Base-by-base conservation (phyloP, 2,113 vertebrate species). In the Pachypanchax playfairii region DNA sequence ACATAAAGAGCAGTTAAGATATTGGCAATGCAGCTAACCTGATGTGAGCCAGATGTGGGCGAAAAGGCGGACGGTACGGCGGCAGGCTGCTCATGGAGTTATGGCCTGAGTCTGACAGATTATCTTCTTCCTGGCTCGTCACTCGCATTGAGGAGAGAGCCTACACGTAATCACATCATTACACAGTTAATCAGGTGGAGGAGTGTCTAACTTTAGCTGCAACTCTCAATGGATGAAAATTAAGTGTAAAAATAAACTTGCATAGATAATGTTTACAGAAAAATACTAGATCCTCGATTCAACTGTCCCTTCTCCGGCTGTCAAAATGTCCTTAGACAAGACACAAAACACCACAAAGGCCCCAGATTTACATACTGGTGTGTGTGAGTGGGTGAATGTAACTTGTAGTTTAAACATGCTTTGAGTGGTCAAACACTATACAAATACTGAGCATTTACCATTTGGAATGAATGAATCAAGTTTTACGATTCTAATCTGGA, bases 11-110 rank as follows among this genome's bases (percentile, higher is more conserved):
- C 24, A 80, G 46, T 46, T 10, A 17, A 53, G 42, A 49, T 9
- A 35, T 35, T 38, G n/a, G n/a, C n/a, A n/a, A n/a, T n/a, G 56
- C 33, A 4, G 52, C 64, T 25, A 33, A 90, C 89, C 89, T 98
- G 89, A 98, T 97, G 73, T 96, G 92, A 70, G 88, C 73, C 33
- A 94, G 90, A 36, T 95, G 90, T 11, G 93, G 93, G 46, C 93
- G 92, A 73, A 95, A 93, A 6, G 93, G 94, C 14, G 91, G 91
- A 41, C 93, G 89, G 0, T 96, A 96, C 1, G 95, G 94, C 0
- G 93, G 94, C 68, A 95, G 94, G 42, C 95, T 98, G 89, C 91
- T 97, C 85, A 96, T 93, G 67, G 96, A 96, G 50, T 97, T 96
- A 75, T 96, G 92, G 47, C 94, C 94, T 3, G 95, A 96, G 80